These are phyloP conservation scores for Harpagoxenus sublaevis DNA, from an alignment of 2,888 invertebrate genomes.

Conservation along the genomic window DNA sequence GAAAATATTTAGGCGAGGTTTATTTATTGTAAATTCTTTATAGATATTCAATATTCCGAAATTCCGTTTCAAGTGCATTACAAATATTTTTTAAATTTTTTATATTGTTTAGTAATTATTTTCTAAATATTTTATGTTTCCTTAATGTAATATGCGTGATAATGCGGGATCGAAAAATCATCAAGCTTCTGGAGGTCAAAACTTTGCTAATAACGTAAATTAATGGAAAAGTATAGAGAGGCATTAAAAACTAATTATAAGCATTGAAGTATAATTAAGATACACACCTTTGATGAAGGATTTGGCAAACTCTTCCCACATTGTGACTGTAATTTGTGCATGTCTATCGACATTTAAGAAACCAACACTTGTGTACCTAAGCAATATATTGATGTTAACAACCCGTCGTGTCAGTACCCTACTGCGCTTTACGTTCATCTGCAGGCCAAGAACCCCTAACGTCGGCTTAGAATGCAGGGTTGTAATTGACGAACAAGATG, in stretches of 20 bases:
- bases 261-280: not conserved
- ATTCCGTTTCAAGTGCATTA: not conserved
- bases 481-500: slow-evolving; percentile 71
- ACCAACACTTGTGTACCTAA: slow-evolving; percentile 38
- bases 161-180: not conserved
- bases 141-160: not conserved
- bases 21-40: not conserved
- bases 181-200: not conserved
- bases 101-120: slow-evolving; percentile 3
- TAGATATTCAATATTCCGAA: not conserved
- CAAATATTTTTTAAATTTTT: not conserved
- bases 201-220: not conserved
- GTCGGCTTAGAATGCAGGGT: slow-evolving; percentile 80
- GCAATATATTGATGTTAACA: slow-evolving; percentile 70
- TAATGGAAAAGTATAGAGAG: not conserved
- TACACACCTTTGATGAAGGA: slow-evolving; percentile 65
- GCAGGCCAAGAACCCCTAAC: slow-evolving; percentile 83
- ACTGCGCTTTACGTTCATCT: slow-evolving; percentile 78
- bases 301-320: slow-evolving; percentile 64
- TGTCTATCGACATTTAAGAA: slow-evolving; percentile 70
- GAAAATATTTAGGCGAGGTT: slow-evolving; percentile 86
- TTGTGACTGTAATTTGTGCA: slow-evolving; percentile 68
- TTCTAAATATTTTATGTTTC: not conserved
- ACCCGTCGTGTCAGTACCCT: slow-evolving; percentile 68
- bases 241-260: not conserved